These are phyloP conservation scores for Troides aeacus DNA, from an alignment of 2,888 invertebrate species.

Conservation along the genomic window DNA sequence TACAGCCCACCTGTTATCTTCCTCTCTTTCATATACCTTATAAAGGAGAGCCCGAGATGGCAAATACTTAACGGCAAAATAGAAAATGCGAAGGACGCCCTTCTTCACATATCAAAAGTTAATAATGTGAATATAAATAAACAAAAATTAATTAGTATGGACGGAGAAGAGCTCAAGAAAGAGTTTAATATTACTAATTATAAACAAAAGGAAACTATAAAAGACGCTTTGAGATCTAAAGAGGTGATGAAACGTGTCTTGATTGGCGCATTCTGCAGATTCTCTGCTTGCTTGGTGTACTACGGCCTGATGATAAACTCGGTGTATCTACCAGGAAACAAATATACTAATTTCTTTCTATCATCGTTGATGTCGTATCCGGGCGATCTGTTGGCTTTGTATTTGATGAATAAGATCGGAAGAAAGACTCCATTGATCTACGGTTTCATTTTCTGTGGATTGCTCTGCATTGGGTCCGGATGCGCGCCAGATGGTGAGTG, in stretches of 20 bases:
- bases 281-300: slow-evolving; percentile 61
- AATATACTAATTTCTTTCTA: slow-evolving; percentile 62
- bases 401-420: slow-evolving; percentile 62
- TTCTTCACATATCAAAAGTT: slow-evolving; percentile 48
- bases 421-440: slow-evolving; percentile 55
- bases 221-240: slow-evolving; percentile 51
- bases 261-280: slow-evolving; percentile 49
- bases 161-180: slow-evolving; percentile 46
- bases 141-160: slow-evolving; percentile 47
- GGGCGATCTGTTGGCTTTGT: slow-evolving; percentile 58
- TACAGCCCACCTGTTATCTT: slow-evolving; percentile 57
- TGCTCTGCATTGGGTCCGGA: slow-evolving; percentile 49
- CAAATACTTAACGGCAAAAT: slow-evolving; percentile 56
- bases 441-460: slow-evolving; percentile 53
- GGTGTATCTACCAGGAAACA: slow-evolving; percentile 63
- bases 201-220: slow-evolving; percentile 49
- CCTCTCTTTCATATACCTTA: slow-evolving; percentile 46
- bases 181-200: slow-evolving; percentile 52
- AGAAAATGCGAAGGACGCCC: slow-evolving; percentile 50
- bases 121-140: slow-evolving; percentile 55
- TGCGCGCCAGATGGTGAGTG: slow-evolving; percentile 56
- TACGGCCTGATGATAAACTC: slow-evolving; percentile 65
- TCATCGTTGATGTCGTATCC: slow-evolving; percentile 65
- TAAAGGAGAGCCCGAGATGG: slow-evolving; percentile 67
- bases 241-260: slow-evolving; percentile 54